Conservation (phyloP, 23 tunicate genomes). For the Halocynthia roretzi region DNA sequence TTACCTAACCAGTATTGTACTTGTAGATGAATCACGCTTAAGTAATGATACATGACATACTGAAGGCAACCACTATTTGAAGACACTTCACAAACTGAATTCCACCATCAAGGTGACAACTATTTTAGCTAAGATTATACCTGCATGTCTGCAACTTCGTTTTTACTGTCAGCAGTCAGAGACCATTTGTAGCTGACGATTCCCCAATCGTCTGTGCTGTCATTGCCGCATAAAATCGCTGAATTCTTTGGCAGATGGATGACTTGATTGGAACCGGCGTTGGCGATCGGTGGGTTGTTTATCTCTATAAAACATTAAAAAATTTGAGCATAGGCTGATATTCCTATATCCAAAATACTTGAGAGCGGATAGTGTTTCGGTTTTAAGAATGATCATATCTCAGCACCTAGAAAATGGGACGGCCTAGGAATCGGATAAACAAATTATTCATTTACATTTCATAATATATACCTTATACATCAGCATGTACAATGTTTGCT, state of each 20-base stretch:
- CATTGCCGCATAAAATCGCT: constrained; percentile 53
- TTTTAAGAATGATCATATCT: too few relatives aligned
- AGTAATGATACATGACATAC: too few relatives aligned
- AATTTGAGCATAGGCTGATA: too few relatives aligned
- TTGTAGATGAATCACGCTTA: too few relatives aligned
- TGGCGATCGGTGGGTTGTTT: constrained; percentile 73
- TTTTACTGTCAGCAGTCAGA: constrained; percentile 35
- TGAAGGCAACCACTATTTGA: too few relatives aligned
- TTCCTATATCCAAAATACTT: neutral
- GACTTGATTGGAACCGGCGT: constrained; percentile 59
- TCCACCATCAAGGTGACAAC: too few relatives aligned
- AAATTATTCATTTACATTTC: neutral
- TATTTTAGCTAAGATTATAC: constrained; percentile 7
- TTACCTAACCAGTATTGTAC: too few relatives aligned
- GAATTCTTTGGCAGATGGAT: constrained; percentile 70
- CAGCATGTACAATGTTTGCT: too few relatives aligned
- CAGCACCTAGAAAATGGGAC: neutral
- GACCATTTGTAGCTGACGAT: constrained; percentile 75
- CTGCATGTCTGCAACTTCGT: constrained; percentile 66
- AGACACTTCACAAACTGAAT: too few relatives aligned
- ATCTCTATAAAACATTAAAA: constrained; percentile 27
- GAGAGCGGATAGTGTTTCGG: neutral
- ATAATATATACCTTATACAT: neutral
- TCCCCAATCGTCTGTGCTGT: constrained; percentile 85
- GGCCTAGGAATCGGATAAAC: neutral